Percentiles rank a stretch among this genome's conserved stretches.
Evolutionary conservation across 2,113 vertebrate species (phyloP).

Genomic region (Calidris pygmaea): DNA sequence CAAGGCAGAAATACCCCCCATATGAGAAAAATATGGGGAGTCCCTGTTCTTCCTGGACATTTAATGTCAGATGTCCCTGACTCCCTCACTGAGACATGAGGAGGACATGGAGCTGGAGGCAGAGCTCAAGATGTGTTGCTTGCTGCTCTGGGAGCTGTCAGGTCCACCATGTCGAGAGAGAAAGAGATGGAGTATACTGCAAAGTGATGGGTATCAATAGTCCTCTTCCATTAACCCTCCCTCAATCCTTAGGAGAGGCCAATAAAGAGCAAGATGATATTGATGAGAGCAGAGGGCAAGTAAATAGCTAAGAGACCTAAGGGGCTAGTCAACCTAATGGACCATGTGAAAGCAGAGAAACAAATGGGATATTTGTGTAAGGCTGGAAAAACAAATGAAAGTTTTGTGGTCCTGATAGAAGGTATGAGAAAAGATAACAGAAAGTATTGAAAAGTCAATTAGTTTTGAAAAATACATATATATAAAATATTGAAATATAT

Average conservation of each 20-base stretch:
- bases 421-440: background rate
- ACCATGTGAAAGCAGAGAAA: background rate
- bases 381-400: background rate
- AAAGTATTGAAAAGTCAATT: background rate
- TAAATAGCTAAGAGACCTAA: background rate
- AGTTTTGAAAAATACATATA: background rate
- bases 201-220: background rate
- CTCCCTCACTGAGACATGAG: accelerated
- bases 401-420: background rate
- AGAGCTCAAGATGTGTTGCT: background rate
- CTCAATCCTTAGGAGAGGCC: accelerated
- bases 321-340: background rate
- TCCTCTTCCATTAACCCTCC: background rate
- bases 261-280: background rate
- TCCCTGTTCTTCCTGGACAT: background rate
- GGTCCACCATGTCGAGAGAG: background rate
- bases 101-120: background rate
- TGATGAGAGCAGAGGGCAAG: background rate
- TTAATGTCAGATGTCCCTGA: background rate
- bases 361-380: background rate
- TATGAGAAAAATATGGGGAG: background rate
- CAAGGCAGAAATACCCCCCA: background rate
- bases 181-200: background rate
- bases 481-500: accelerated
- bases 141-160: background rate